Evolutionary conservation across 2,113 vertebrate genomes (phyloP).

Genomic region (Macrotus californicus): DNA sequence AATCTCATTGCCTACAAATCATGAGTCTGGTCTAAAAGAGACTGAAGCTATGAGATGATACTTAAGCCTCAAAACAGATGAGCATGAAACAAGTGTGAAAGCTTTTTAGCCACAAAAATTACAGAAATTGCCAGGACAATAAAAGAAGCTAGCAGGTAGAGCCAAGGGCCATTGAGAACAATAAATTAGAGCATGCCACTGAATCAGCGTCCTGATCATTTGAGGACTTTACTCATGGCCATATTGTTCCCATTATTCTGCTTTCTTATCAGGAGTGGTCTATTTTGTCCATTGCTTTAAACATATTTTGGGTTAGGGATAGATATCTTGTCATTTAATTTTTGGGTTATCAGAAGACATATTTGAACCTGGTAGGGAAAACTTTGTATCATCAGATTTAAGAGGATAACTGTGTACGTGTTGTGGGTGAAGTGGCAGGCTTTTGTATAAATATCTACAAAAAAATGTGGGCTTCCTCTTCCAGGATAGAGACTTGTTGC

Average conservation of each 20-base stretch:
- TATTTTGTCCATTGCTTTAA: background rate
- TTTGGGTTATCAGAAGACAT: background rate
- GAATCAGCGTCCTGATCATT: background rate
- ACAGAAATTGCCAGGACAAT: background rate
- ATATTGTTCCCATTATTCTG: background rate
- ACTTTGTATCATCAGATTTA: background rate
- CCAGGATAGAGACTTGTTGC: background rate
- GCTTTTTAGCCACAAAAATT: background rate
- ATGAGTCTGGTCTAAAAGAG: background rate
- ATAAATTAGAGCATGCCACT: background rate
- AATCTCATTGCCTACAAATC: background rate
- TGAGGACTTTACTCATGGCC: background rate
- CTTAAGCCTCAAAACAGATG: background rate
- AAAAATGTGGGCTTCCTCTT: background rate
- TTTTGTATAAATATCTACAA: background rate
- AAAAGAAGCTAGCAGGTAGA: background rate
- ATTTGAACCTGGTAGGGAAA: background rate
- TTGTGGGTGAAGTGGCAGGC: background rate
- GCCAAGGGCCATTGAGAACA: background rate
- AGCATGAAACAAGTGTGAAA: background rate
- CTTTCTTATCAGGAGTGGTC: background rate
- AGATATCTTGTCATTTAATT: background rate
- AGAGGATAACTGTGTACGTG: background rate
- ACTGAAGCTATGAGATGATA: background rate
- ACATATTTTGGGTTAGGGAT: background rate